These are phyloP conservation scores for Oreochromis grahami DNA, from an alignment of 2,797 vertebrate species.

Conservation along the genomic window DNA sequence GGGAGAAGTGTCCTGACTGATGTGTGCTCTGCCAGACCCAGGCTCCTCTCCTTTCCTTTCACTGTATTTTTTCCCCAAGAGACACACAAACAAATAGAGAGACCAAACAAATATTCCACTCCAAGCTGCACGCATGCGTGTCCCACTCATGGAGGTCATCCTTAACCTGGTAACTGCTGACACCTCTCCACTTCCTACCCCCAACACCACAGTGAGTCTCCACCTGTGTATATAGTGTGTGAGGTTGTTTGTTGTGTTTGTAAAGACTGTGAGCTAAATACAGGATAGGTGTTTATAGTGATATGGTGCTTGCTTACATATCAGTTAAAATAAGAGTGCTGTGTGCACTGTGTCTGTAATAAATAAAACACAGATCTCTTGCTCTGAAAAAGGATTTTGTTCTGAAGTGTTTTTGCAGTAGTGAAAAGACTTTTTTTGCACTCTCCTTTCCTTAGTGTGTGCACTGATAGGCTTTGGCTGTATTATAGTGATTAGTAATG, in stretches of 20 bases:
- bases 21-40: slow-evolving; percentile 3
- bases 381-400: slow-evolving; percentile 2
- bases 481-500: neutral
- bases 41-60: neutral
- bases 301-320: neutral
- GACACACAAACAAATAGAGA: slow-evolving; percentile 11
- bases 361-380: neutral
- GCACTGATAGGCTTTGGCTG: neutral
- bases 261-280: neutral
- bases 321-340: neutral
- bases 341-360: neutral
- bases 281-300: neutral
- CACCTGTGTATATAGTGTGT: neutral
- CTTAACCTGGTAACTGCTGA: slow-evolving; percentile 77
- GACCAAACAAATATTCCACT: slow-evolving; percentile 1
- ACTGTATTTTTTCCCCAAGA: neutral
- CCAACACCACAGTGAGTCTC: slow-evolving; percentile 64
- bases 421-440: slow-evolving; percentile 6
- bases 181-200: slow-evolving; percentile 51
- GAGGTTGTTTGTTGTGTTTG: neutral
- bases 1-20: slow-evolving; percentile 25
- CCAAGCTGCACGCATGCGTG: slow-evolving; percentile 14
- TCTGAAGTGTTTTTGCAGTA: slow-evolving; percentile 25
- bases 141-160: slow-evolving; percentile 75
- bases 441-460: slow-evolving; percentile 23